phyloP scores from a whole-genome alignment of 1,140 invertebrate genomes.

The Trichogramma pretiosum region DNA sequence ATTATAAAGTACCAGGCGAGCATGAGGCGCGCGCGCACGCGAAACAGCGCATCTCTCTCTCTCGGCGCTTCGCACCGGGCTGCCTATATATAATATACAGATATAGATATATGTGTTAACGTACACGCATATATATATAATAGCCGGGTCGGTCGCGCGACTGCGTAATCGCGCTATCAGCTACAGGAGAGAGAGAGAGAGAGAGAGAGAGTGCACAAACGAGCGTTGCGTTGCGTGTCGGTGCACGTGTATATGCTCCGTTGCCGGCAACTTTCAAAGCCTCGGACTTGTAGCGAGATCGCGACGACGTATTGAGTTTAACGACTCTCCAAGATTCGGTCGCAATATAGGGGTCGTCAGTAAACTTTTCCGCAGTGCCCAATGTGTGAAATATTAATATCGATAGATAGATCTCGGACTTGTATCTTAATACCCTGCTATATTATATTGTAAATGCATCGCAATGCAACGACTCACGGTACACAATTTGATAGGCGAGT shows the following conservation, averaged over 20 bases:
- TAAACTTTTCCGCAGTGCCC: neutral
- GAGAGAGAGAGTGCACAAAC: slow-evolving; percentile 17
- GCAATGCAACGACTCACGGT: no score
- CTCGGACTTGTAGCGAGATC: no score
- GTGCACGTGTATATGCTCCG: no score
- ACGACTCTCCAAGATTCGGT: slow-evolving; percentile 8
- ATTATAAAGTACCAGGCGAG: slow-evolving; percentile 43
- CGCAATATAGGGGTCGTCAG: neutral
- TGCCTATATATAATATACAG: no score
- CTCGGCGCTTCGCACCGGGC: slow-evolving; percentile 15
- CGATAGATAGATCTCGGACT: no score
- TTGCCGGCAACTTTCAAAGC: no score
- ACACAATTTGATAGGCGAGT: no score
- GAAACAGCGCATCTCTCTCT: slow-evolving; percentile 13
- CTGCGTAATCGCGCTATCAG: slow-evolving; percentile 40
- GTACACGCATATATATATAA: slow-evolving; percentile 27
- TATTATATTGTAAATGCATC: no score
- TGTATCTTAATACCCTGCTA: no score
- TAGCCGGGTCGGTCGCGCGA: slow-evolving; percentile 36
- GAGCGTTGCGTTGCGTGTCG: no score
- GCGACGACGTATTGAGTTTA: neutral
- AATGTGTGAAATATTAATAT: neutral
- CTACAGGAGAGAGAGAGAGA: no score
- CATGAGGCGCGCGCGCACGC: slow-evolving; percentile 29
- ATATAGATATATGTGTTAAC: no score